phyloP scores from a whole-genome alignment of 2,888 invertebrate species.

The Hecatera dysodea region DNA sequence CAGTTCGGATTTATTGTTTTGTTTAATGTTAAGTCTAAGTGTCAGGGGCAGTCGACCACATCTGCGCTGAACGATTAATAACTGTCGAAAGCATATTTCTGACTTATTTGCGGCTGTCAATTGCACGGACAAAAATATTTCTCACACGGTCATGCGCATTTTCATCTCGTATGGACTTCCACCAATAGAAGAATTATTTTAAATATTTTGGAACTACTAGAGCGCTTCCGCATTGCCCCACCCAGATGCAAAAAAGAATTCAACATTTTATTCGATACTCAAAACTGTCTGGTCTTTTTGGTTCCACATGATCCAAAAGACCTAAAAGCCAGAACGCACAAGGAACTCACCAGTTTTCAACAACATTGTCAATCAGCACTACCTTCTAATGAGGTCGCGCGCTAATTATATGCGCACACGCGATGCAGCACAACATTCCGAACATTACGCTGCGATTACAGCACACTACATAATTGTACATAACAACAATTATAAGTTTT shows the following conservation, averaged over 20 bases:
- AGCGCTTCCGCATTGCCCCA: not conserved
- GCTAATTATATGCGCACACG: constrained; percentile 71
- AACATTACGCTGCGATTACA: constrained; percentile 68
- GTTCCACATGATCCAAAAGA: not conserved
- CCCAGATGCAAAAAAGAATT: not conserved
- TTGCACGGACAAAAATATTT: constrained; percentile 22
- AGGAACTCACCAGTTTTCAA: constrained; percentile 39
- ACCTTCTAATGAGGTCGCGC: constrained; percentile 72
- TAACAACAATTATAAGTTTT: constrained; percentile 65
- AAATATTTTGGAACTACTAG: not conserved
- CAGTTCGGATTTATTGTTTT: constrained; percentile 54
- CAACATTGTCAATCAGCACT: constrained; percentile 55
- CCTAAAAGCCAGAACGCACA: not conserved
- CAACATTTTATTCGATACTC: not conserved
- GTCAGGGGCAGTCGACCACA: constrained; percentile 60
- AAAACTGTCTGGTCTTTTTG: not conserved
- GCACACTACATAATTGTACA: constrained; percentile 66
- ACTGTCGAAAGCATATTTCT: constrained; percentile 53
- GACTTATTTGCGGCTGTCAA: constrained; percentile 43
- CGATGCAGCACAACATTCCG: constrained; percentile 61
- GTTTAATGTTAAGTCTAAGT: constrained; percentile 60
- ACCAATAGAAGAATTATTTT: not conserved
- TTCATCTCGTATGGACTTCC: not conserved
- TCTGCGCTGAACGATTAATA: constrained; percentile 55
- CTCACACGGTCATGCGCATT: constrained; percentile 24